Conservation (phyloP, 1,140 invertebrate species). For the Pemphigus obesinymphae region DNA sequence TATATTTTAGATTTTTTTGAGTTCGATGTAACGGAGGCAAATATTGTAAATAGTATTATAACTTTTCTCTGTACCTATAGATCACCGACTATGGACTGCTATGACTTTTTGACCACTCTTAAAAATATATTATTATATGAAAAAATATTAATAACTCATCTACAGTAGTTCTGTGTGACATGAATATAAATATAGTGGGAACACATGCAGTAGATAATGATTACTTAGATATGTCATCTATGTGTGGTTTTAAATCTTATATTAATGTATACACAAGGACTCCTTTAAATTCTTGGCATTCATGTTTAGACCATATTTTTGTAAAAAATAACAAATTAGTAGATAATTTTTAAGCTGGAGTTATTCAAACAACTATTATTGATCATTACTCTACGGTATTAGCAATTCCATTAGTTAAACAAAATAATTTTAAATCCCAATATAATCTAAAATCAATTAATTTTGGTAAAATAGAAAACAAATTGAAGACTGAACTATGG, state of each 20-base stretch:
- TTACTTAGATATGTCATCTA: neutral
- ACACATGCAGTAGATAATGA: neutral
- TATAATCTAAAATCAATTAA: too few species aligned
- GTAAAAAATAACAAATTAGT: neutral
- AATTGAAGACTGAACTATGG: too few species aligned
- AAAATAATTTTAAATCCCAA: too few species aligned
- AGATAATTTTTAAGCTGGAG: neutral
- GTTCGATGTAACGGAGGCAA: neutral
- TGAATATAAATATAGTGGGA: neutral
- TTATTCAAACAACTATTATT: neutral
- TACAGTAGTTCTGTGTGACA: neutral
- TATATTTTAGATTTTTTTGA: neutral
- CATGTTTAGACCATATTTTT: neutral
- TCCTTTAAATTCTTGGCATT: neutral
- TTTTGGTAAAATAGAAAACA: too few species aligned
- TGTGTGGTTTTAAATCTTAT: neutral
- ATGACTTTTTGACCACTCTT: neutral
- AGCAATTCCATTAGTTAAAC: too few species aligned
- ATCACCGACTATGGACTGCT: neutral
- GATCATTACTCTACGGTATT: neutral
- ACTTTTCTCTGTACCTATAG: neutral
- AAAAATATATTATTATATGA: slow-evolving; percentile 6
- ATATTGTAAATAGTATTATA: neutral
- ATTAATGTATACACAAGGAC: neutral
- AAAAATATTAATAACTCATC: neutral